phyloP scores from a whole-genome alignment of 1,140 invertebrate species.

The Apis cerana region DNA sequence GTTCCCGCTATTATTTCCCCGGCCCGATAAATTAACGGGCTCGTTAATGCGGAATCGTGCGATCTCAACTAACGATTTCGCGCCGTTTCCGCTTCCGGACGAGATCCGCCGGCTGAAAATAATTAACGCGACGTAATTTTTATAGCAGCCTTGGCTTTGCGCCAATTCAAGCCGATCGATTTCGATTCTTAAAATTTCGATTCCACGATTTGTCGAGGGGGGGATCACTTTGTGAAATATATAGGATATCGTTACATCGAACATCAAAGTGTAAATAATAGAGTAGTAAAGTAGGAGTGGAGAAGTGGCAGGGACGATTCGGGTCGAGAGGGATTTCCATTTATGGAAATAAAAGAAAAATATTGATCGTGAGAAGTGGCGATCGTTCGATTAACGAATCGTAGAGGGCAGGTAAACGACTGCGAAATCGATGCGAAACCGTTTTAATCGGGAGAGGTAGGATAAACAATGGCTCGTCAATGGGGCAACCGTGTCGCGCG shows the following conservation, averaged over 20 bases:
- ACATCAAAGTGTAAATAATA: no score
- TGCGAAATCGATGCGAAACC: neutral
- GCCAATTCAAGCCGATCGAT: neutral
- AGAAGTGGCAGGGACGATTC: neutral
- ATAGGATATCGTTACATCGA: no score
- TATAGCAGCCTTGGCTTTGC: neutral
- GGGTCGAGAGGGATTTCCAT: neutral
- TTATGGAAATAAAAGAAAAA: neutral
- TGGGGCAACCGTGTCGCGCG: neutral
- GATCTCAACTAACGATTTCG: slow-evolving; percentile 4
- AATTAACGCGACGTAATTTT: slow-evolving; percentile 37
- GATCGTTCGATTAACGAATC: neutral
- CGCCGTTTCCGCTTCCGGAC: neutral
- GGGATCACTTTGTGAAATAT: no score
- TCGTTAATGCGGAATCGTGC: slow-evolving; percentile 2
- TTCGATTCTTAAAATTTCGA: no score
- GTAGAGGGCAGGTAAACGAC: neutral
- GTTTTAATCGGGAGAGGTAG: slow-evolving; percentile 2
- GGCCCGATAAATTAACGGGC: slow-evolving; percentile 15
- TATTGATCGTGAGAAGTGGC: neutral
- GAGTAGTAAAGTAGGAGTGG: no score
- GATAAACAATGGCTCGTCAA: slow-evolving; percentile 30
- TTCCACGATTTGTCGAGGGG: no score
- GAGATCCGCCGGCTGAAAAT: slow-evolving; percentile 31
- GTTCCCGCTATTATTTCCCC: slow-evolving; percentile 12